Evolutionary conservation across 2,113 vertebrate species (phyloP).

Genomic region (Stictonetta naevosa): DNA sequence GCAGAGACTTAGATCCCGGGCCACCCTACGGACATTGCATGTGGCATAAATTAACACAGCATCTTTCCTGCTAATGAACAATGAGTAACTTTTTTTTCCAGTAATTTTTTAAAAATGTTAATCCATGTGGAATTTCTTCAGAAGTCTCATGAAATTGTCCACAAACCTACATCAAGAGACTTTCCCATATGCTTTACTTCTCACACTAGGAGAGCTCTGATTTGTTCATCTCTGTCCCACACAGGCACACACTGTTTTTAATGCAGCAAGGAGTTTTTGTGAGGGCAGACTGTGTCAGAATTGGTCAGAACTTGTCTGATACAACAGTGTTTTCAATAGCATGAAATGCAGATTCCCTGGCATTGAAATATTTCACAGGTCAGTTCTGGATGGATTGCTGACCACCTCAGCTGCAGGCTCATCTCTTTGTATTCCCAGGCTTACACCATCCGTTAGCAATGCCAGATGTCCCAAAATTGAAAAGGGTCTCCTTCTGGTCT

Average conservation of each 20-base stretch:
- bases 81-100: slow-evolving; percentile 3
- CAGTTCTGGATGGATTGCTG: neutral
- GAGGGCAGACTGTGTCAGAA: neutral
- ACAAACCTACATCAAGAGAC: neutral
- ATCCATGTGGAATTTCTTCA: slow-evolving; percentile 12
- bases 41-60: slow-evolving; percentile 53
- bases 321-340: neutral
- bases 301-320: neutral
- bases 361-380: neutral
- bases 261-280: neutral
- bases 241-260: neutral
- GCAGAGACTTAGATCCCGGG: slow-evolving; percentile 46
- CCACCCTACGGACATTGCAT: slow-evolving; percentile 18
- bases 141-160: slow-evolving; percentile 22
- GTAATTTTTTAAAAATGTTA: neutral
- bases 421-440: neutral
- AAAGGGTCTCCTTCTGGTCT: neutral
- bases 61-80: slow-evolving; percentile 53
- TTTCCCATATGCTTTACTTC: neutral
- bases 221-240: slow-evolving; percentile 12
- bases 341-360: neutral
- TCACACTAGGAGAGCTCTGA: neutral
- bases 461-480: neutral
- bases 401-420: neutral
- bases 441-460: neutral